Evolutionary conservation across 1,140 invertebrate species (phyloP).

Genomic region (Drosophila neocordata): DNA sequence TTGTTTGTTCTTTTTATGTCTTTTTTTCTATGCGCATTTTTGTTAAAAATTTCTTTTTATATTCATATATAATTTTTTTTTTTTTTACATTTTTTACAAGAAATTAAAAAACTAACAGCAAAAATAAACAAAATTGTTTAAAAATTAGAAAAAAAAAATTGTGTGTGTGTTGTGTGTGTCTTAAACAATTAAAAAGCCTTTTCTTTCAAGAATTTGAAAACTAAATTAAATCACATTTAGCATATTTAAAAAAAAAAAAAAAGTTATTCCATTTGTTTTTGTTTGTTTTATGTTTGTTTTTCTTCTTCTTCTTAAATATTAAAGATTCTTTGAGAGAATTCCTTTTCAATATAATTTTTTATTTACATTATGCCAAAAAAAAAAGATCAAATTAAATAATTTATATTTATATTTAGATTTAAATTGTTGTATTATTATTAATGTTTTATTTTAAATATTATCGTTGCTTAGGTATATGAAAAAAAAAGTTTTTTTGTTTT

Average conservation of each 20-base stretch:
- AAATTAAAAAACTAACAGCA: background rate
- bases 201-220: conserved; percentile 59
- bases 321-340: conserved; percentile 13
- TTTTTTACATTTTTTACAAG: conserved; percentile 53
- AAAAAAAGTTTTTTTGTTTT: conserved; percentile 55
- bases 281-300: conserved; percentile 14
- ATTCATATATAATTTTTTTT: conserved; percentile 11
- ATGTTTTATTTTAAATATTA: conserved; percentile 16
- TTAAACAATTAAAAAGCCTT: conserved; percentile 75
- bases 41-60: conserved; percentile 2
- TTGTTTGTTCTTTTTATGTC: background rate
- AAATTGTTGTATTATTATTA: conserved; percentile 27
- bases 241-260: conserved; percentile 57
- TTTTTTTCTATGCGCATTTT: conserved; percentile 7
- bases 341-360: conserved; percentile 55
- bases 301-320: conserved; percentile 13
- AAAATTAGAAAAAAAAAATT: conserved; percentile 44
- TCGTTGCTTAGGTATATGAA: conserved; percentile 63
- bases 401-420: conserved; percentile 29
- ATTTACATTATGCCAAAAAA: conserved; percentile 58
- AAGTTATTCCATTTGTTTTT: conserved; percentile 24
- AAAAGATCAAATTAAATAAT: conserved; percentile 31
- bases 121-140: conserved; percentile 30
- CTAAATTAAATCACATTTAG: conserved; percentile 79
- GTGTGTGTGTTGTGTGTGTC: conserved; percentile 8